Conservation (phyloP, 2,888 invertebrate species). For the Acanthopleura granulata region DNA sequence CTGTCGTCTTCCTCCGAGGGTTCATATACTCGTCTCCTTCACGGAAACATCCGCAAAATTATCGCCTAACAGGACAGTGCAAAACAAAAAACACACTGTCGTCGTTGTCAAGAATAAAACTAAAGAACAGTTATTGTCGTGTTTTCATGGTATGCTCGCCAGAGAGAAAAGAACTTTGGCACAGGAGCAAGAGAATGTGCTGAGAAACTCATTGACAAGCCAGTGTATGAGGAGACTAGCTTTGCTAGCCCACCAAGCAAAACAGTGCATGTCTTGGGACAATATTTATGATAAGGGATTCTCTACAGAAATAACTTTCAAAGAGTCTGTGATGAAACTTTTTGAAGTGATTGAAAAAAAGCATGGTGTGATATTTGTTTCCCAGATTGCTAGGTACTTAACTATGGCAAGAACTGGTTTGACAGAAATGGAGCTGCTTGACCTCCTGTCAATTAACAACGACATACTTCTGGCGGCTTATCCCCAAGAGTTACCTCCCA, state of each 20-base stretch:
- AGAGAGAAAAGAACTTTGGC: not conserved
- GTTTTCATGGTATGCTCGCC: not conserved
- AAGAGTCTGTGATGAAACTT: not conserved
- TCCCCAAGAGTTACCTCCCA: slow-evolving; percentile 22
- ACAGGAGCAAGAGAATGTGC: not conserved
- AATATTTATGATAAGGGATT: not conserved
- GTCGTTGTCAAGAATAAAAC: not conserved
- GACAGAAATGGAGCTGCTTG: slow-evolving; percentile 40
- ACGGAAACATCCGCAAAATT: not conserved
- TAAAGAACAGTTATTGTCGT: not conserved
- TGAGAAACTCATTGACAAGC: not conserved
- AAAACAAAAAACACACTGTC: not conserved
- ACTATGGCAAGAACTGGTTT: slow-evolving; percentile 32
- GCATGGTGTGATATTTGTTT: not conserved
- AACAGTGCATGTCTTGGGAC: not conserved
- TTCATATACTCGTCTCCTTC: slow-evolving; percentile 16
- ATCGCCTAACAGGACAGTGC: not conserved
- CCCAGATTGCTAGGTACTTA: slow-evolving; percentile 15
- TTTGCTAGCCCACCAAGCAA: not conserved
- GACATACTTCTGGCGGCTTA: slow-evolving; percentile 30
- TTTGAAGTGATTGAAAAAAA: slow-evolving; percentile 10
- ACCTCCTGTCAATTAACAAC: slow-evolving; percentile 41
- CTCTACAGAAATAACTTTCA: not conserved
- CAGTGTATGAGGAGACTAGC: not conserved
- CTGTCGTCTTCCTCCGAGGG: slow-evolving; percentile 1